Conservation (phyloP, 2,797 vertebrate species). For the Dipus sagitta region DNA sequence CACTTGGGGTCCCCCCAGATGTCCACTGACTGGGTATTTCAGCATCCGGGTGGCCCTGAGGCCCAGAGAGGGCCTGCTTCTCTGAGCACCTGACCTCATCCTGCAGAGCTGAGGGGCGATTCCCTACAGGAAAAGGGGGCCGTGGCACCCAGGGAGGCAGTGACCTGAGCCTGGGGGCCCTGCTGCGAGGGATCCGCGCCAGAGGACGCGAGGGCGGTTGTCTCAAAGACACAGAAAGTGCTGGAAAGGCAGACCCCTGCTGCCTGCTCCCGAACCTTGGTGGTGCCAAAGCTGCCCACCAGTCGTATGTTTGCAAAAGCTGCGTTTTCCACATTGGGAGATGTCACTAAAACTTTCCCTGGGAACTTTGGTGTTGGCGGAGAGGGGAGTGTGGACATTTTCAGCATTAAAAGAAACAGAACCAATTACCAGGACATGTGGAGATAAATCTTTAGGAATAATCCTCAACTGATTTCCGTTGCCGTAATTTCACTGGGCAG, state of each 20-base stretch:
- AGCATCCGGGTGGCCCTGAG: neutral
- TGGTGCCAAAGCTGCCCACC: too few relatives aligned
- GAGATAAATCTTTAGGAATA: neutral
- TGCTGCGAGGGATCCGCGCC: neutral
- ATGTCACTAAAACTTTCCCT: neutral
- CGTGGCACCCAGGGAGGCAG: too few relatives aligned
- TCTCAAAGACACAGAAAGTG: neutral
- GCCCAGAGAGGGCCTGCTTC: neutral
- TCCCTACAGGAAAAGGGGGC: too few relatives aligned
- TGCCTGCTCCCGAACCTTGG: rapidly evolving
- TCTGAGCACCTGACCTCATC: rapidly evolving
- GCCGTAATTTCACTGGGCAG: neutral
- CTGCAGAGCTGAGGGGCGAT: too few relatives aligned
- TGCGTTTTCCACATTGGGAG: rapidly evolving
- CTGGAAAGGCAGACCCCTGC: neutral
- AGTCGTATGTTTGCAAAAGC: too few relatives aligned
- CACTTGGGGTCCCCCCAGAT: too few relatives aligned
- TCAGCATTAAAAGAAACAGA: neutral
- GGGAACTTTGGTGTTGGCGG: neutral
- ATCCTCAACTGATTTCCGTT: neutral
- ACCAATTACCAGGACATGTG: neutral
- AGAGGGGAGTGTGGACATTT: too few relatives aligned
- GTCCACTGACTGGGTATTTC: rapidly evolving
- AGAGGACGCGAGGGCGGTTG: neutral
- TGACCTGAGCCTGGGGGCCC: neutral